These are phyloP conservation scores for Magallana gigas DNA, from an alignment of 1,140 invertebrate genomes.

Conservation along the genomic window DNA sequence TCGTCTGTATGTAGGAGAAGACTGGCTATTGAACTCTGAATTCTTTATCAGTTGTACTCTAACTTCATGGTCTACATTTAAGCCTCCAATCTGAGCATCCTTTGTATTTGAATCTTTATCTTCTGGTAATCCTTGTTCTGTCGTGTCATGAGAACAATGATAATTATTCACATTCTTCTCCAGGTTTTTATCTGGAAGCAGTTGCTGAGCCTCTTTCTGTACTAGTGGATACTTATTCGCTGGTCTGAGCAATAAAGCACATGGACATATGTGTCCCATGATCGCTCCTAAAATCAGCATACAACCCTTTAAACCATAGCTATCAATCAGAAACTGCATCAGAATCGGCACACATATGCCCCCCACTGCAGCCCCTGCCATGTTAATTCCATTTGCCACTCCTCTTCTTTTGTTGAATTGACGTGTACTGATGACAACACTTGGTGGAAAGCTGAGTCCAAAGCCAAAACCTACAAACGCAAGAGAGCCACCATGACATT, in stretches of 20 bases:
- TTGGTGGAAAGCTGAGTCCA: constrained; percentile 96
- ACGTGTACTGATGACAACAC: constrained; percentile 97
- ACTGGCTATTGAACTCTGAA: background rate
- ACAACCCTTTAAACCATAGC: constrained; percentile 85
- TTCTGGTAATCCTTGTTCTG: background rate
- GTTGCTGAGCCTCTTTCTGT: background rate
- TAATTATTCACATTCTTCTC: background rate
- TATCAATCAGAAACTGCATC: constrained; percentile 83
- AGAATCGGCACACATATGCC: constrained; percentile 87
- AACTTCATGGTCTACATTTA: background rate
- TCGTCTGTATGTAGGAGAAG: background rate
- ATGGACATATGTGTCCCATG: constrained; percentile 64
- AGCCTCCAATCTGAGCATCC: background rate
- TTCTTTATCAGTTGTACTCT: background rate
- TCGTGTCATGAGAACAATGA: background rate
- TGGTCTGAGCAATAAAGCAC: constrained; percentile 64
- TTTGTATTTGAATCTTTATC: background rate
- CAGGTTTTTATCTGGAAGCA: background rate
- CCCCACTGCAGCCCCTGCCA: constrained; percentile 94
- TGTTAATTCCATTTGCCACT: constrained; percentile 96
- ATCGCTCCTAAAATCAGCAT: constrained; percentile 81
- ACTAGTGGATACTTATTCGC: constrained; percentile 53
- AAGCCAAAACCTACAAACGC: constrained; percentile 91
- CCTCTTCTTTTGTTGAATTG: constrained; percentile 98
- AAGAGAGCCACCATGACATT: background rate